Base-by-base conservation (phyloP, 2,113 vertebrate species). In the Oryzias woworae region DNA sequence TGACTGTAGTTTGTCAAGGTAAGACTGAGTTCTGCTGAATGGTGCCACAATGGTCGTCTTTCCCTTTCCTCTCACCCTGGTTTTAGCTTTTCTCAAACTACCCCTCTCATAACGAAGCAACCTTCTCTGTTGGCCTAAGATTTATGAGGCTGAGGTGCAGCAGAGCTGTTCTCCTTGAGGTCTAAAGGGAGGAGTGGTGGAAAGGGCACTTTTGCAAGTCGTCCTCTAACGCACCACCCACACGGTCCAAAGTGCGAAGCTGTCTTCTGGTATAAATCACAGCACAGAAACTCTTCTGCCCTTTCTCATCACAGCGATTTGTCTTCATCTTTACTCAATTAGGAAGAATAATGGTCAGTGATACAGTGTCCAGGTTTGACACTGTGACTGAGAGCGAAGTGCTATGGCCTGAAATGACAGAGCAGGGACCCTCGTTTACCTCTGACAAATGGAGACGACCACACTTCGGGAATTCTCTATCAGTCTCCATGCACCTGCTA, bases 241-340 rank as follows among this genome's bases (percentile, higher is more conserved):
- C 54, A 62, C 71, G 58, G 86, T 50, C 43, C 62, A 76, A 58
- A 88, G 55, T 24, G 49, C 67, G 47, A 75, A 82, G 66, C 75
- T 84, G 75, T 69, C 65, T 63, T 67, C 62, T 42, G 59, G 49
- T 67, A 90, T 86, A 89, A 92, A 92, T 92, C 87, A 84, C 66
- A 53, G 14, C 49, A 70, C 65, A 79, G 81, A 90, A 76, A 64
- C 71, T 85, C 69, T 62, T 55, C 75, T 85, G 82, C 58, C 78
- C 77, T 88, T 87, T 88, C 75, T 78, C 86, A 86, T 81, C 86
- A 56, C 84, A 66, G 74, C 58, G 55, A 60, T 55, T 69, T 75
- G 80, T 71, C 84, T 82, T 86, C 86, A 87, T 85, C 74, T 89
- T 87, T 82, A 88, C 87, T 90, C 82, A 85, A 77, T 88, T 86